Base-by-base conservation (phyloP, 2,113 vertebrate genomes). In the Atractosteus spatula region DNA sequence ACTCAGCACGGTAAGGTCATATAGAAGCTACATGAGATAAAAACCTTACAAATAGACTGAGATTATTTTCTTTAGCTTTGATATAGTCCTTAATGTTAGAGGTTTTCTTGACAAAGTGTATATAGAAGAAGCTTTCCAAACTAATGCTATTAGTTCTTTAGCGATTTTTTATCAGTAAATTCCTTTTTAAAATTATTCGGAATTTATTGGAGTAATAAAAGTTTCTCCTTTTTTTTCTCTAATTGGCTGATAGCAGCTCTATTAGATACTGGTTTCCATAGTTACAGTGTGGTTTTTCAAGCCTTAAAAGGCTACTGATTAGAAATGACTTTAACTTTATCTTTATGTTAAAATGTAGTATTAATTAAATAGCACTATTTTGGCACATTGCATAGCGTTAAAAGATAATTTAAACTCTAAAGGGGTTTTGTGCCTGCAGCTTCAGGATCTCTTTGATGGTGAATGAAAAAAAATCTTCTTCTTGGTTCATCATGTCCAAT, bases 331-430 rank as follows among this genome's bases (percentile, higher is more conserved):
- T 78, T 70, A 77, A 80, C 57, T 72, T 81, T 80, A 81, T 83
- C 79, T 76, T 72, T 77, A 61, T 66, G 51, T 77, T 78, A 76
- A 78, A 82, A 81, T 7, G 76, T 74, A 47, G 72, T 76, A 74
- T 80, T 80, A 81, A 81, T 83, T 81, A 81, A 83, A 69, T 57
- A 66, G 41, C 77, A 77, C 74, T 83, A 80, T 83, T 69, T 81
- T 77, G 74, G 76, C 74, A 51, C 62, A 64, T 79, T 79, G 81
- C 71, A 70, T 69, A 73, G 76, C 70, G 67, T 55, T 56, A 41
- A 69, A 69, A 69, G 67, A 56, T 69, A 69, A 69, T 55, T 69
- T 74, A 76, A 57, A 55, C 67, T 63, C 75, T 71, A 68, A 64
- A 45, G 66, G 2, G 8, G 54, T 73, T 73, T 64, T 70, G 62